Evolutionary conservation across 2,113 vertebrate species (phyloP).

Genomic region (Siniperca knerii): DNA sequence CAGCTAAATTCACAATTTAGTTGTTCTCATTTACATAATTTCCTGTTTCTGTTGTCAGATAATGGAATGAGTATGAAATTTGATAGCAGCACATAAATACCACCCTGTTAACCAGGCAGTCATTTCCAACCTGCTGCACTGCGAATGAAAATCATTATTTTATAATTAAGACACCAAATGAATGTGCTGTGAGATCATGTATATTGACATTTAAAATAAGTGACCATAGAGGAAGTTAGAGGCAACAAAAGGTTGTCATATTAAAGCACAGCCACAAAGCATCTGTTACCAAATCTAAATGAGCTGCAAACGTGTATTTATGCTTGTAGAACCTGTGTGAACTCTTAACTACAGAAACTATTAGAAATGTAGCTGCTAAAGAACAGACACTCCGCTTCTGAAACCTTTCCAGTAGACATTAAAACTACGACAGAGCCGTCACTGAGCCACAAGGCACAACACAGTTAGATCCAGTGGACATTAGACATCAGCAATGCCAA

Average conservation of each 20-base stretch:
- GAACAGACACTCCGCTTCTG: neutral
- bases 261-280: no score
- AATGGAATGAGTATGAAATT: neutral
- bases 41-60: neutral
- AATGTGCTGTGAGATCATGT: no score
- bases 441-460: no score
- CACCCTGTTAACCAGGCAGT: neutral
- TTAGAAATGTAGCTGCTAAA: neutral
- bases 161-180: neutral
- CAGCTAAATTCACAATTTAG: neutral
- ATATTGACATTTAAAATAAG: no score
- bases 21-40: neutral
- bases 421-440: no score
- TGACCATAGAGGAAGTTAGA: no score
- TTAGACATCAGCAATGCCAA: no score
- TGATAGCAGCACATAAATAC: neutral
- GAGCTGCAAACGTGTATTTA: neutral
- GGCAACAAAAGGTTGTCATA: no score
- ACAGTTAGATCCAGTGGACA: no score
- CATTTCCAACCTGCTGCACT: neutral
- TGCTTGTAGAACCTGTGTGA: no score
- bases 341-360: neutral
- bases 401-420: no score
- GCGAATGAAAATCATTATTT: neutral
- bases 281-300: neutral